Conservation (phyloP, 2,888 invertebrate genomes). For the Phasia obesa region DNA sequence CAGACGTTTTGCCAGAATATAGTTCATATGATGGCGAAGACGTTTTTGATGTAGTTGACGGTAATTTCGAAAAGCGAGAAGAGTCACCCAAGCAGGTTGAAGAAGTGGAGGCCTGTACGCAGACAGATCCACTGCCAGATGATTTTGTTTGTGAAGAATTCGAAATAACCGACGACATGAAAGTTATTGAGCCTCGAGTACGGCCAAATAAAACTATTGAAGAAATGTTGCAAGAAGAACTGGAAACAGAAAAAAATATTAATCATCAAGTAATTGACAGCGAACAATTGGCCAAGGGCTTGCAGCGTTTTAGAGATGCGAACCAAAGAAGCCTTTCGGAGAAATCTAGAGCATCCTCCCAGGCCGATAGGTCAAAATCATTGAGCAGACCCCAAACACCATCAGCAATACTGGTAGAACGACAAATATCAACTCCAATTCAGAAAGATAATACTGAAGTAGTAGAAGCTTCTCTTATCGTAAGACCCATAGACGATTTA, state of each 20-base stretch:
- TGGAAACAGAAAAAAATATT: constrained; percentile 74
- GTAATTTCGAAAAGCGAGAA: constrained; percentile 74
- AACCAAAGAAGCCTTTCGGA: constrained; percentile 85
- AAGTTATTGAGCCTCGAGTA: constrained; percentile 80
- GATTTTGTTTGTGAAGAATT: constrained; percentile 87
- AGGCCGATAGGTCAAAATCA: constrained; percentile 84
- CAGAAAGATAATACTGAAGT: constrained; percentile 85
- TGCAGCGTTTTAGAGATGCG: constrained; percentile 84
- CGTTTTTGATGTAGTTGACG: constrained; percentile 76
- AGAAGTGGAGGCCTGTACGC: constrained; percentile 91
- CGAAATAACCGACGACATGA: constrained; percentile 82
- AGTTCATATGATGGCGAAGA: constrained; percentile 79
- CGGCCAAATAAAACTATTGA: constrained; percentile 77
- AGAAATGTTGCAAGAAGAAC: constrained; percentile 79
- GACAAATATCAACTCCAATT: constrained; percentile 85
- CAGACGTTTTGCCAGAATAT: constrained; percentile 66
- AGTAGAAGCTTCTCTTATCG: constrained; percentile 86
- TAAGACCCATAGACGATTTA: constrained; percentile 86
- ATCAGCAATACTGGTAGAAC: constrained; percentile 85
- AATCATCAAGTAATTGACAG: constrained; percentile 83
- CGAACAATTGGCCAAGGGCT: constrained; percentile 83
- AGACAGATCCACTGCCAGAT: constrained; percentile 92
- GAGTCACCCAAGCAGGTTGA: constrained; percentile 73
- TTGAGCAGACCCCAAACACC: constrained; percentile 85
- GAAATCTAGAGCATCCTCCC: constrained; percentile 84